phyloP scores from a whole-genome alignment of 2,113 vertebrate species.

The Picathartes gymnocephalus region DNA sequence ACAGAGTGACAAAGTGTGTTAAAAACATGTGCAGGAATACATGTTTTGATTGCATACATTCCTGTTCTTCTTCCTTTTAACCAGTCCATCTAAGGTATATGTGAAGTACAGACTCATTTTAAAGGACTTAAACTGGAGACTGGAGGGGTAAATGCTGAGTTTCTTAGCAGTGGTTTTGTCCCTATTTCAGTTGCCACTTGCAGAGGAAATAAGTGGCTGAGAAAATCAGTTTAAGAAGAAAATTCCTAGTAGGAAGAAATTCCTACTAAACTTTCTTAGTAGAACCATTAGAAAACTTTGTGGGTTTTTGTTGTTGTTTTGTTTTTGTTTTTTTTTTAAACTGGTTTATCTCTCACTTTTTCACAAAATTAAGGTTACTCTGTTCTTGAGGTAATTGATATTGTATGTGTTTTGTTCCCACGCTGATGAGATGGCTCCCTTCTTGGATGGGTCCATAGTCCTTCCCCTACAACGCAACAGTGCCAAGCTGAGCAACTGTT shows the following conservation, averaged over 20 bases:
- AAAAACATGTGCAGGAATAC: neutral
- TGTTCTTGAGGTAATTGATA: neutral
- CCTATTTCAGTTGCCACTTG: neutral
- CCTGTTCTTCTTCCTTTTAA: neutral
- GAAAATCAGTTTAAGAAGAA: neutral
- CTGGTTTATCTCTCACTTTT: neutral
- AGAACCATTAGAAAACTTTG: neutral
- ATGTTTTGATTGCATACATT: neutral
- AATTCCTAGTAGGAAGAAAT: neutral
- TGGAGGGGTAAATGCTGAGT: neutral
- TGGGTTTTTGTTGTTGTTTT: rapidly evolving
- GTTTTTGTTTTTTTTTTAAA: neutral
- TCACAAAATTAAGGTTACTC: neutral
- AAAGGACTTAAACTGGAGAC: neutral
- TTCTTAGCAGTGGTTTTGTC: neutral
- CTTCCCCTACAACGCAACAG: neutral
- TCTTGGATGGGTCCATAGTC: neutral
- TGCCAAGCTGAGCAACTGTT: neutral
- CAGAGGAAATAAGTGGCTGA: neutral
- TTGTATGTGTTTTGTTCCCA: neutral
- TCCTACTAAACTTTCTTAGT: neutral
- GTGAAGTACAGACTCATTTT: neutral
- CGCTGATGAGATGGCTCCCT: neutral
- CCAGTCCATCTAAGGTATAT: neutral
- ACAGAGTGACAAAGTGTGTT: neutral